Evolutionary conservation across 2,888 invertebrate species (phyloP).

Genomic region (Drosophila barbarae): DNA sequence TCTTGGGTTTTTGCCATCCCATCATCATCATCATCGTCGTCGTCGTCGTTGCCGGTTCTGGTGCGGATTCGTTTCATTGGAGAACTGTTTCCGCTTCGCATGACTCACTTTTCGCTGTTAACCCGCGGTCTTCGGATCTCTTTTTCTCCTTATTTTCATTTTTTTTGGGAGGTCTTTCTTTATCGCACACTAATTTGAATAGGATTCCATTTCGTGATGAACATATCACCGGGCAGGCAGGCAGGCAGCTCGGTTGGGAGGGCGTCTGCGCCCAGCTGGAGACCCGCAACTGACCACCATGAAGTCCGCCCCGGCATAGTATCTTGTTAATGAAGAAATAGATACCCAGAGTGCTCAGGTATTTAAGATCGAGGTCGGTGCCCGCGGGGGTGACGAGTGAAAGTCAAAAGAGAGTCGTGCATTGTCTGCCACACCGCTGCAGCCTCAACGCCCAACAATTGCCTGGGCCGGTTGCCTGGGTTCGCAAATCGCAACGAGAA

Average conservation of each 20-base stretch:
- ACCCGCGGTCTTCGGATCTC: constrained; percentile 18
- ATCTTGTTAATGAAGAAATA: constrained; percentile 72
- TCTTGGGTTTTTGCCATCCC: constrained; percentile 34
- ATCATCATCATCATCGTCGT: constrained; percentile 24
- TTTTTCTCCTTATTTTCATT: constrained; percentile 24
- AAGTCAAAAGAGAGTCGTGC: constrained; percentile 66
- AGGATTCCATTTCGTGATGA: constrained; percentile 58
- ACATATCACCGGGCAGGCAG: constrained; percentile 53
- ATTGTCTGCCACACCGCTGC: constrained; percentile 52
- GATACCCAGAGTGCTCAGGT: constrained; percentile 43
- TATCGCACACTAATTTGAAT: constrained; percentile 67
- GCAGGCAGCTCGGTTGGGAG: constrained; percentile 50
- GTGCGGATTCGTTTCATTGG: constrained; percentile 45
- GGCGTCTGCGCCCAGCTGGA: constrained; percentile 66
- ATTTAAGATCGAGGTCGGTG: constrained; percentile 54
- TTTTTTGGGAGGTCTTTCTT: constrained; percentile 47
- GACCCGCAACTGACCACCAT: constrained; percentile 63
- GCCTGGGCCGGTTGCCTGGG: constrained; percentile 15
- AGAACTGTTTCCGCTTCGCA: constrained; percentile 66
- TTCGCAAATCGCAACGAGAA: constrained; percentile 36
- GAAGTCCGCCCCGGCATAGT: constrained; percentile 46
- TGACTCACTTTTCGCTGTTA: constrained; percentile 60
- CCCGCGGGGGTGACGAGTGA: constrained; percentile 61
- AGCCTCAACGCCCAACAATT: constrained; percentile 32
- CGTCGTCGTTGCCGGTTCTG: constrained; percentile 17